A percentile compares a stretch with the other conserved stretches of the same genome.
Evolutionary conservation across 1,140 invertebrate species (phyloP).

Genomic region (Holotrichia oblita): DNA sequence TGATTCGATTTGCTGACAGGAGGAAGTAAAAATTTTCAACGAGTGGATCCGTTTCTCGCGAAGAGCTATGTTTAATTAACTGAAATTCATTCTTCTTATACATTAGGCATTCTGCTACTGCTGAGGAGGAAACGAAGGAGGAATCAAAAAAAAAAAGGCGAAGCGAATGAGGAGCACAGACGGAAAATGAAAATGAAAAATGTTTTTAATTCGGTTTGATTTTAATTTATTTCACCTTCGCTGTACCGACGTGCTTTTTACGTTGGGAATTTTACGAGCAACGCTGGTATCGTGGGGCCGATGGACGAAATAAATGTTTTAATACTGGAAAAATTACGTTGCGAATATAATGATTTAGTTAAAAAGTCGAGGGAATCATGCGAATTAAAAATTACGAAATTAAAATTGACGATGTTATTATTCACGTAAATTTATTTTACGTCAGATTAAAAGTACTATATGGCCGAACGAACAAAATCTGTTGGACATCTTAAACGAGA

Average conservation of each 20-base stretch:
- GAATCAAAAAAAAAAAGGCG: not conserved
- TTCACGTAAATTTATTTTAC: too few species aligned
- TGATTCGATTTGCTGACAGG: slow-evolving; percentile 6
- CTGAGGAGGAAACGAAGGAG: not conserved
- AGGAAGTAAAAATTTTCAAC: not conserved
- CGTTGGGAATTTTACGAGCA: slow-evolving; percentile 13
- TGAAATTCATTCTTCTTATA: slow-evolving; percentile 14
- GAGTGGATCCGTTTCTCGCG: not conserved
- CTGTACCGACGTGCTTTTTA: not conserved
- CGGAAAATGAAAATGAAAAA: not conserved
- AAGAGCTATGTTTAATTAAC: not conserved
- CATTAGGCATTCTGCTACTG: too few species aligned
- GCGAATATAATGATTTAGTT: not conserved
- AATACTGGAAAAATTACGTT: not conserved
- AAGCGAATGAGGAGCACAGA: not conserved
- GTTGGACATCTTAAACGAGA: too few species aligned
- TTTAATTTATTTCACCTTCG: slow-evolving; percentile 14
- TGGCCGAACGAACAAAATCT: too few species aligned
- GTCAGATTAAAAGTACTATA: too few species aligned
- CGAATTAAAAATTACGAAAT: not conserved
- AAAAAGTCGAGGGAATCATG: not conserved
- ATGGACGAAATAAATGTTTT: not conserved
- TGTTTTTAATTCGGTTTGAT: slow-evolving; percentile 8
- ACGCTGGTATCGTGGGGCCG: not conserved
- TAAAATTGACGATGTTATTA: not conserved